Evolutionary conservation across 2,797 vertebrate genomes (phyloP).

Genomic region (Menidia menidia): DNA sequence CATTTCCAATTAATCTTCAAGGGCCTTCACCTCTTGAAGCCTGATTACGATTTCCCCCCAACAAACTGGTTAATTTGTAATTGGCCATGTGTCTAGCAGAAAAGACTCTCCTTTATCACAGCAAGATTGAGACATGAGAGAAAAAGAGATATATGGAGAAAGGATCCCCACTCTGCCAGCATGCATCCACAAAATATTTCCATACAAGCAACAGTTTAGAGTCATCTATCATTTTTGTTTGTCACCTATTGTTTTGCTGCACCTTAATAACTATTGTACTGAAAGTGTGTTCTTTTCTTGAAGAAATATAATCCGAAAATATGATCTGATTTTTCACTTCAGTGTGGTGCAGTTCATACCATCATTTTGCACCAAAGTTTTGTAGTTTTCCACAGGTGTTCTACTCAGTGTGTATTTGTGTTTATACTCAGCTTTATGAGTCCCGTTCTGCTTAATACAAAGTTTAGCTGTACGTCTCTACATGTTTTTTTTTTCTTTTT

Average conservation of each 20-base stretch:
- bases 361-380: too few species aligned
- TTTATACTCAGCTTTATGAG: too few species aligned
- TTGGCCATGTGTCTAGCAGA: slow-evolving; percentile 80
- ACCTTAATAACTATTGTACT: neutral
- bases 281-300: neutral
- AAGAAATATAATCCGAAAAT: too few species aligned
- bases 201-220: slow-evolving; percentile 16
- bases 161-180: slow-evolving; percentile 19
- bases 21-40: slow-evolving; percentile 84
- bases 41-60: slow-evolving; percentile 81
- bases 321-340: too few species aligned
- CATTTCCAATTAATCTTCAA: slow-evolving; percentile 89
- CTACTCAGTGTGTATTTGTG: too few species aligned
- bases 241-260: neutral
- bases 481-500: too few species aligned
- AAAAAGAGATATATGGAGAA: slow-evolving; percentile 50
- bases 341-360: too few species aligned
- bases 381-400: too few species aligned
- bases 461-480: too few species aligned
- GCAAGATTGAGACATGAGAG: slow-evolving; percentile 66
- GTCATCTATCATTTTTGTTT: neutral
- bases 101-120: slow-evolving; percentile 73
- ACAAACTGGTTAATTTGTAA: slow-evolving; percentile 88
- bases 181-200: slow-evolving; percentile 38
- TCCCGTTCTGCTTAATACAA: too few species aligned